Base-by-base conservation (phyloP, 2,888 invertebrate genomes). In the Ophion obscuratus region DNA sequence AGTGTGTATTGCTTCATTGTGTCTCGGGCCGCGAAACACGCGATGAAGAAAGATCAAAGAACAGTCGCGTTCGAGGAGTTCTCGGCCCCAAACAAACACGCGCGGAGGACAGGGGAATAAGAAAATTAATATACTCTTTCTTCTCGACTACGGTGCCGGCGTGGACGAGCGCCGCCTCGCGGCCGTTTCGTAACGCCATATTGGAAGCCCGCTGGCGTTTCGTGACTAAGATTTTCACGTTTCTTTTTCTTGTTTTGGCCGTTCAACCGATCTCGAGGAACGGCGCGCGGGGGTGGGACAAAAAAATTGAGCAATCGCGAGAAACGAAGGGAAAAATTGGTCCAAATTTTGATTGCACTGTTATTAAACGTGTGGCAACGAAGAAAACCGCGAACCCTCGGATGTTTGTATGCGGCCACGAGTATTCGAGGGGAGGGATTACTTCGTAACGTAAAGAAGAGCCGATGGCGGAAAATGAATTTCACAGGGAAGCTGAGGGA, bases 1-100 rank as follows among this genome's bases (percentile, higher is more conserved):
- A 47, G 47, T 20, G 75, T 57, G 62, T 61, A 81, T 85, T 85
- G 73, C 85, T 81, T 81, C 81, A 85, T 84, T 85, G 85, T 85
- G 81, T 81, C 64, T 17, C 24, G 44, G 59, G 59, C 64, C 67
- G 77, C 81, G 62, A 70, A 81, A 76, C 59, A 20, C 64, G 57
- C 40, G 70, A 64, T 71, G 76, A 44, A 66, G 76, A 66, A 81
- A 84, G 80, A 84, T 84, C 71, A n/a, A 36, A 59, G 84, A 81
- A 31, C 66, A 70, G 24, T 7, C 5, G 62, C 31, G 67, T 68
- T 79, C 47, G 44, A 64, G 62, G 40, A 20, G 47, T 24, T 47
- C 47, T 75, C 24, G 40, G 40, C 40, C 40, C 7, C 40, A 40
- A 40, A 40, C 40, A 40, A 40, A 40, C 40, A 9, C 40, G 40